phyloP scores from a whole-genome alignment of 2,797 vertebrate species.

The Anniella stebbinsi region DNA sequence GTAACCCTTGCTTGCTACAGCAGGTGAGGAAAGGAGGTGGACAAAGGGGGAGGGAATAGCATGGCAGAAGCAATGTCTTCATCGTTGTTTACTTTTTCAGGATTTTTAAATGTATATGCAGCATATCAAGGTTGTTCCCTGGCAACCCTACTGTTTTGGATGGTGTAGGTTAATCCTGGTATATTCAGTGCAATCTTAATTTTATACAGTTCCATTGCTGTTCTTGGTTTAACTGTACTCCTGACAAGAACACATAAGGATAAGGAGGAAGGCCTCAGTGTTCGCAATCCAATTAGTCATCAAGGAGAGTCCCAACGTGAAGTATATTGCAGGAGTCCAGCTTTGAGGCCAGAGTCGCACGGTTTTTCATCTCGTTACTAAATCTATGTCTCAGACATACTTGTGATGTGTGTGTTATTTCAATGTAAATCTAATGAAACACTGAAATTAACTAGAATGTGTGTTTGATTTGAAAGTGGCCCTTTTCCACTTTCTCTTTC shows the following conservation, averaged over 20 bases:
- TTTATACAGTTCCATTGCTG: neutral
- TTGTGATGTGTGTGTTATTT: neutral
- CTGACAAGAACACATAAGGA: neutral
- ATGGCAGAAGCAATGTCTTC: neutral
- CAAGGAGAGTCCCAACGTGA: neutral
- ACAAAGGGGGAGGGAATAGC: neutral
- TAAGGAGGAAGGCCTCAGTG: neutral
- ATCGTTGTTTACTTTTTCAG: neutral
- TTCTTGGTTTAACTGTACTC: neutral
- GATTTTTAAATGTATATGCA: neutral
- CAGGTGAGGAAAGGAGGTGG: neutral
- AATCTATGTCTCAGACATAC: neutral
- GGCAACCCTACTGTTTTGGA: neutral
- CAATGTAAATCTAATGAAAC: neutral
- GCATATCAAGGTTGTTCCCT: neutral
- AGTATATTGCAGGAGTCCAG: neutral
- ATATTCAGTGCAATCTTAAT: neutral
- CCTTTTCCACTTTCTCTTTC: conserved; percentile 11
- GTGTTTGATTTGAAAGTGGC: conserved; percentile 15
- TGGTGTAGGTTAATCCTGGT: neutral
- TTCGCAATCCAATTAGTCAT: neutral
- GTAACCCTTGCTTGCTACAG: neutral
- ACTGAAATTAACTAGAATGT: neutral
- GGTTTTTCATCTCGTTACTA: neutral
- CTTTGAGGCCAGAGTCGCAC: neutral